phyloP scores from a whole-genome alignment of 2,113 vertebrate species.

The Aythya baeri region DNA sequence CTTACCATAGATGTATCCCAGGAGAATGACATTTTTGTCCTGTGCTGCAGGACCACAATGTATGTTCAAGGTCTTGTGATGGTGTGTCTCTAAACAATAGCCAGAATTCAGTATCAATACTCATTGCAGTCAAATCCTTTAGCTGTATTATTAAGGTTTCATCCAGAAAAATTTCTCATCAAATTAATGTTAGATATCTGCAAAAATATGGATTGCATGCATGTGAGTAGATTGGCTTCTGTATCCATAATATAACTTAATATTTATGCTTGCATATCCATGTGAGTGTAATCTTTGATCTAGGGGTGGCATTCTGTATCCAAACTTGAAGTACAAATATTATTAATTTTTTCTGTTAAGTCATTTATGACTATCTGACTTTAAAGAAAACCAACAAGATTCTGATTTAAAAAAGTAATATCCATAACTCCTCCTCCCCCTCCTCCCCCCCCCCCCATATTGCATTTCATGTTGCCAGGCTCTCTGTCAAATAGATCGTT shows the following conservation, averaged over 20 bases:
- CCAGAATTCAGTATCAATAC: neutral
- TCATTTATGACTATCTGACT: conserved; percentile 49
- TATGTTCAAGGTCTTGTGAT: neutral
- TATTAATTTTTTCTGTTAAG: conserved; percentile 42
- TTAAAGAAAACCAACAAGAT: conserved; percentile 49
- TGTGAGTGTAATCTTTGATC: conserved; percentile 34
- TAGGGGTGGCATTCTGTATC: conserved; percentile 56
- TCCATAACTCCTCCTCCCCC: neutral
- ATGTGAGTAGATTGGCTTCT: neutral
- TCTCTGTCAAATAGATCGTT: conserved; percentile 33
- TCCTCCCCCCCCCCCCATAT: neutral
- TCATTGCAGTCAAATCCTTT: neutral
- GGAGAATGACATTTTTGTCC: neutral
- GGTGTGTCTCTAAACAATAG: neutral
- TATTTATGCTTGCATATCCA: neutral
- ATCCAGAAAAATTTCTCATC: neutral
- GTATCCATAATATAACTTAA: neutral
- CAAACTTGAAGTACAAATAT: conserved; percentile 12
- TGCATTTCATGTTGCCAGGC: neutral
- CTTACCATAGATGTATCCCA: neutral
- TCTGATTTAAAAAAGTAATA: conserved; percentile 17
- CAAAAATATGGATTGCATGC: neutral
- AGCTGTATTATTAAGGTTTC: neutral
- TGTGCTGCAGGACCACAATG: neutral
- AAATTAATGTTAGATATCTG: neutral